phyloP scores from a whole-genome alignment of 1,140 invertebrate genomes.

The Cherax quadricarinatus region DNA sequence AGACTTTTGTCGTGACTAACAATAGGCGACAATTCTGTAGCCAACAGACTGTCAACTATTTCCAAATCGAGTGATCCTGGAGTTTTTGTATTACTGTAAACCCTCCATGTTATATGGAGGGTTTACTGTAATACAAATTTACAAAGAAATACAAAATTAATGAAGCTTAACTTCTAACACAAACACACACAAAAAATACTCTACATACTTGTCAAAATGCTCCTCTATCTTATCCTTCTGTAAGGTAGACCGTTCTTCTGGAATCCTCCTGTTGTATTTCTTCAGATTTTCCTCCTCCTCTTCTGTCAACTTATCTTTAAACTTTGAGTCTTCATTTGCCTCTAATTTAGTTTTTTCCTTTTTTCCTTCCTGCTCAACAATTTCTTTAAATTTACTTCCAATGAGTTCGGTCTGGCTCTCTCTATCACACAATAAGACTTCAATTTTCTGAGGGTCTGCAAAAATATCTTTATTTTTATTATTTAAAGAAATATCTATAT shows the following conservation, averaged over 20 bases:
- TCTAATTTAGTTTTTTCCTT: not conserved
- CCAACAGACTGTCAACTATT: too few relatives aligned
- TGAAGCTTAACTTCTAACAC: too few relatives aligned
- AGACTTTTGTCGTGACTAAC: too few relatives aligned
- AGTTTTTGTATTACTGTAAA: too few relatives aligned
- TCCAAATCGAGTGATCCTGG: too few relatives aligned
- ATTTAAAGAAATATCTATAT: not conserved
- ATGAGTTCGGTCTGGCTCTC: conserved; percentile 5
- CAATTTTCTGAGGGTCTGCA: not conserved
- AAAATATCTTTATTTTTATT: not conserved
- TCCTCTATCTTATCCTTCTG: conserved; percentile 60
- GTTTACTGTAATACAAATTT: too few relatives aligned
- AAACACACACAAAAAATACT: not conserved
- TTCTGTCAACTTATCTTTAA: not conserved
- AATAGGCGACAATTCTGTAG: too few relatives aligned
- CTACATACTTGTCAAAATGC: conserved; percentile 57
- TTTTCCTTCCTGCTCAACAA: not conserved
- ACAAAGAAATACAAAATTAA: too few relatives aligned
- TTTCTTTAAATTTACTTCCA: not conserved
- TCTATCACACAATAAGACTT: not conserved
- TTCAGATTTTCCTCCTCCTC: conserved; percentile 36
- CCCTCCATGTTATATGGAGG: too few relatives aligned
- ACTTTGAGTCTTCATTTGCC: conserved; percentile 2
- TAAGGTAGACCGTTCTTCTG: conserved; percentile 40
- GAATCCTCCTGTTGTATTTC: conserved; percentile 47